Percentiles rank a stretch among this genome's conserved stretches.
Conservation (phyloP, 2,888 invertebrate species). For the Shargacucullia verbasci region DNA sequence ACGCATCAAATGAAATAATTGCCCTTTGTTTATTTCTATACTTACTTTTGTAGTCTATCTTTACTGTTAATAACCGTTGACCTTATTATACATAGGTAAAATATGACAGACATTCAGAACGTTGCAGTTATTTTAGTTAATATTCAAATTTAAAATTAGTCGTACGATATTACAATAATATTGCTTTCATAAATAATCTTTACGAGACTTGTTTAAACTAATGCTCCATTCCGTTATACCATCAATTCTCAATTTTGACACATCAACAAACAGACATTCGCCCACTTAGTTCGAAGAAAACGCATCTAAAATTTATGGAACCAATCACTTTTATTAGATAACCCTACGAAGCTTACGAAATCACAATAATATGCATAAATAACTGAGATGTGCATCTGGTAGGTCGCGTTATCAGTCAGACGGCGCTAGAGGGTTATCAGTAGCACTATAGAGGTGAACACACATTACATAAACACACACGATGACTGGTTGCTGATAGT, state of each 20-base stretch:
- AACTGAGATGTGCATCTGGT: conserved; percentile 50
- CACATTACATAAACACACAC: conserved; percentile 47
- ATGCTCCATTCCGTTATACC: conserved; percentile 39
- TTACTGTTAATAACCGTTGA: no score
- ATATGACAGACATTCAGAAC: conserved; percentile 30
- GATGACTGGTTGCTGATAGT: conserved; percentile 40
- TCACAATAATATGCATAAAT: conserved; percentile 41
- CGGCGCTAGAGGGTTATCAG: conserved; percentile 57
- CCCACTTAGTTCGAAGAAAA: conserved; percentile 34
- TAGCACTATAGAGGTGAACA: conserved; percentile 37
- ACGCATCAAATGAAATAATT: no score
- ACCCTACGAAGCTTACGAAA: conserved; percentile 40
- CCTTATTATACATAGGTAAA: background rate
- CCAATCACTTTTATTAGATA: conserved; percentile 49
- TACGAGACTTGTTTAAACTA: conserved; percentile 28
- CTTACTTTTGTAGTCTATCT: no score
- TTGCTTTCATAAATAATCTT: conserved; percentile 47
- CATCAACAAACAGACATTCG: conserved; percentile 48
- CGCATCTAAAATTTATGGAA: conserved; percentile 43
- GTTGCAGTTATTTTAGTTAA: conserved; percentile 28
- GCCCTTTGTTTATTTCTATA: no score
- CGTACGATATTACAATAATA: conserved; percentile 20
- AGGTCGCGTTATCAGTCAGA: conserved; percentile 53
- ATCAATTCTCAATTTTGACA: conserved; percentile 51
- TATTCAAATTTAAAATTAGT: conserved; percentile 23